A percentile compares a stretch with the other conserved stretches of the same genome.
Conservation (phyloP, 2,888 invertebrate genomes). For the Papilio demoleus region DNA sequence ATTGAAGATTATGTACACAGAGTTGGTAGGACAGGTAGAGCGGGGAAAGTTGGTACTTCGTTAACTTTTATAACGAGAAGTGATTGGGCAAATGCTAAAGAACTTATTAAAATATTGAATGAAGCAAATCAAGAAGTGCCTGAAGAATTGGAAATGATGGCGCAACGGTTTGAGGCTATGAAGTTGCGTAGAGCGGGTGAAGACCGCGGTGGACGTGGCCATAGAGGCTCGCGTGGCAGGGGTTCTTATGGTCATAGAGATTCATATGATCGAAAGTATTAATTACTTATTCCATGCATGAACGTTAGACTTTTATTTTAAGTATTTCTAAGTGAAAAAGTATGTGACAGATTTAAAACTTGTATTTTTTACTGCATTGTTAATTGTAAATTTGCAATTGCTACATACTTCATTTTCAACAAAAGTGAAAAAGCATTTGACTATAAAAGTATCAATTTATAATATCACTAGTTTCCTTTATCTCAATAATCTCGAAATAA, state of each 20-base stretch:
- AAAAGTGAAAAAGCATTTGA: too few species aligned
- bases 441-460: too few species aligned
- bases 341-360: too few species aligned
- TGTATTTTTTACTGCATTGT: too few species aligned
- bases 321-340: background rate
- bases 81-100: slow-evolving; percentile 93
- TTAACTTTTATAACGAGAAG: slow-evolving; percentile 91
- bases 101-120: slow-evolving; percentile 92
- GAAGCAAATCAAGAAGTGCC: slow-evolving; percentile 95
- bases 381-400: too few species aligned
- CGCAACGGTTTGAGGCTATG: slow-evolving; percentile 87
- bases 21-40: slow-evolving; percentile 97
- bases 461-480: too few species aligned
- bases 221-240: slow-evolving; percentile 54
- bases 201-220: slow-evolving; percentile 68
- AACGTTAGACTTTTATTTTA: background rate
- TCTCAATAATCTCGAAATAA: too few species aligned
- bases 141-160: slow-evolving; percentile 89
- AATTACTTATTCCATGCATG: background rate
- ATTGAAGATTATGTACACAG: slow-evolving; percentile 98
- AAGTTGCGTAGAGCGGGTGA: slow-evolving; percentile 85
- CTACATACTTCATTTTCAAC: too few species aligned
- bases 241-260: background rate
- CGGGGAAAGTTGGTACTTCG: slow-evolving; percentile 92
- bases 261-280: background rate